phyloP scores from a whole-genome alignment of 2,888 invertebrate species.

The Drosophila ustulata region DNA sequence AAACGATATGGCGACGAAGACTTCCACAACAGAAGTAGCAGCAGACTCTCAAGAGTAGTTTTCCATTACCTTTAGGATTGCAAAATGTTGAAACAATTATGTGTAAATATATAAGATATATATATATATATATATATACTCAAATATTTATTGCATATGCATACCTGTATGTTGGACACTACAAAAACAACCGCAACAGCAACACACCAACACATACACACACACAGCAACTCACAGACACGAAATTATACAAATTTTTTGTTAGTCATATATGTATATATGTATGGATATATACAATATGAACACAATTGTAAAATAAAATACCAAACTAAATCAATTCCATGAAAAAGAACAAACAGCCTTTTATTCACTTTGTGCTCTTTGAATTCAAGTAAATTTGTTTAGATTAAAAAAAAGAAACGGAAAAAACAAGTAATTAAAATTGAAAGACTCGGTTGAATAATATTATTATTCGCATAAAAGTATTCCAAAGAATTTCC shows the following conservation, averaged over 20 bases:
- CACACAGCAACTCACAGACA: slow-evolving; percentile 32
- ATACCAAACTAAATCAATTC: slow-evolving; percentile 48
- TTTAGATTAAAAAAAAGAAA: too few relatives aligned
- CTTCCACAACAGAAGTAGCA: background rate
- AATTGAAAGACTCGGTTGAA: too few relatives aligned
- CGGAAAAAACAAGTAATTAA: too few relatives aligned
- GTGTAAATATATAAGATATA: slow-evolving; percentile 46
- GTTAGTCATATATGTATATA: slow-evolving; percentile 55
- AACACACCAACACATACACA: slow-evolving; percentile 3
- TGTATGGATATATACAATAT: slow-evolving; percentile 31
- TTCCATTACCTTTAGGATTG: slow-evolving; percentile 44
- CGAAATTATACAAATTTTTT: slow-evolving; percentile 70
- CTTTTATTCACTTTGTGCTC: background rate
- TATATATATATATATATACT: slow-evolving; percentile 58
- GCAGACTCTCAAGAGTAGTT: slow-evolving; percentile 45
- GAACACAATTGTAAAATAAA: slow-evolving; percentile 50
- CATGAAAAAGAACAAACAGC: slow-evolving; percentile 16
- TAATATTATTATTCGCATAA: too few relatives aligned
- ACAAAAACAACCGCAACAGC: slow-evolving; percentile 6
- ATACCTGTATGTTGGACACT: slow-evolving; percentile 56
- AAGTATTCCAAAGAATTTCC: too few relatives aligned
- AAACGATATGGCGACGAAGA: background rate
- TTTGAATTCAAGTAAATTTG: background rate
- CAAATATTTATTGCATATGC: slow-evolving; percentile 74
- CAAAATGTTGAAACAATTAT: slow-evolving; percentile 62